Conservation (phyloP, 2,113 vertebrate genomes). For the Actenoides hombroni region DNA sequence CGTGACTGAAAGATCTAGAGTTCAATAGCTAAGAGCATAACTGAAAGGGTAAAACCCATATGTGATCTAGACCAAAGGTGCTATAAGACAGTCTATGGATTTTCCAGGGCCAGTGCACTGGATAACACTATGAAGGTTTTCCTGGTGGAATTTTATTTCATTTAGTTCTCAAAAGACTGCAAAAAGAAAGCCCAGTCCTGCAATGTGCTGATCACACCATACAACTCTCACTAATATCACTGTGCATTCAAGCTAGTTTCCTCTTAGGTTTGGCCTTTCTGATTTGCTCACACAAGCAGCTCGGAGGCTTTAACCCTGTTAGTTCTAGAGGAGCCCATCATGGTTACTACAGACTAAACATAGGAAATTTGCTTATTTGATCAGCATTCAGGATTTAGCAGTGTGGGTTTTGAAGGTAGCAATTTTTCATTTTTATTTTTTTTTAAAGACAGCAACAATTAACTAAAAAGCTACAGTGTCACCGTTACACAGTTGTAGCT, state of each 20-base stretch:
- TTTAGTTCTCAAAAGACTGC: neutral
- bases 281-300: neutral
- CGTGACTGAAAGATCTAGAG: slow-evolving; percentile 63
- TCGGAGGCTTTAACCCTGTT: neutral
- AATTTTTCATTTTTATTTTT: neutral
- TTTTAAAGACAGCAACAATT: neutral
- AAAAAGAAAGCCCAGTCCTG: neutral
- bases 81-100: neutral
- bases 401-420: neutral
- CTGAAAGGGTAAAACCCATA: slow-evolving; percentile 15
- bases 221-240: neutral
- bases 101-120: neutral
- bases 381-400: neutral
- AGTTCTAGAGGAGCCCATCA: neutral
- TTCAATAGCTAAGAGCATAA: slow-evolving; percentile 25
- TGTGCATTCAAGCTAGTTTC: neutral
- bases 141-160: neutral
- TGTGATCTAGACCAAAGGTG: neutral
- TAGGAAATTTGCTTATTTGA: slow-evolving; percentile 47
- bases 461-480: neutral
- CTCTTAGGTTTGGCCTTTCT: neutral
- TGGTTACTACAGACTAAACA: slow-evolving; percentile 29
- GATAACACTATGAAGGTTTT: neutral
- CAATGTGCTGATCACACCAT: neutral
- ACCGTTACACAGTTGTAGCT: neutral